Conservation (phyloP, 2,113 vertebrate genomes). For the Cepphus grylle region DNA sequence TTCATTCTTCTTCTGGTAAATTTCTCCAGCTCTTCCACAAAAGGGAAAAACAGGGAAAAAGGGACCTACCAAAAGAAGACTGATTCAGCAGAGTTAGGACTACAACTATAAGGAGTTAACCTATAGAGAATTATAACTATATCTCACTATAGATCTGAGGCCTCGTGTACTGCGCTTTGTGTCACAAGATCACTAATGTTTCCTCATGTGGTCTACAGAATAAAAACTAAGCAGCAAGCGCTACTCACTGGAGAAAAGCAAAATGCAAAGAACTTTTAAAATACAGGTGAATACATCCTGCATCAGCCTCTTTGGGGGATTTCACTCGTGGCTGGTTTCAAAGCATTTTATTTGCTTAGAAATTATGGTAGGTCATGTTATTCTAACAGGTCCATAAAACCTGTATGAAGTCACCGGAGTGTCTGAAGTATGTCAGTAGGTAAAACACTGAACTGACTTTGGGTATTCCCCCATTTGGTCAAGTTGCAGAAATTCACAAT, state of each 20-base stretch:
- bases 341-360: not conserved
- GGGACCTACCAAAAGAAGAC: not conserved
- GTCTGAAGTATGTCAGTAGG: not conserved
- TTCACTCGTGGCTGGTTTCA: not conserved
- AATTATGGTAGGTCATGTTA: not conserved
- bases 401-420: not conserved
- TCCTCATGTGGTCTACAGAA: not conserved
- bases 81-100: not conserved
- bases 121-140: not conserved
- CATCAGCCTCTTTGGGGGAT: not conserved
- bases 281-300: not conserved
- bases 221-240: not conserved
- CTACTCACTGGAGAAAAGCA: not conserved
- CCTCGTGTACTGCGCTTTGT: not conserved
- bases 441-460: not conserved
- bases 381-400: not conserved
- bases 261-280: not conserved
- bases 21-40: not conserved
- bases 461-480: not conserved
- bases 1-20: not conserved
- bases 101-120: not conserved
- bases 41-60: not conserved
- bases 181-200: not conserved
- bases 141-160: not conserved
- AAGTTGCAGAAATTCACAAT: not conserved